Evolutionary conservation across 2,888 invertebrate genomes (phyloP).

Genomic region (Cheilosia soror): DNA sequence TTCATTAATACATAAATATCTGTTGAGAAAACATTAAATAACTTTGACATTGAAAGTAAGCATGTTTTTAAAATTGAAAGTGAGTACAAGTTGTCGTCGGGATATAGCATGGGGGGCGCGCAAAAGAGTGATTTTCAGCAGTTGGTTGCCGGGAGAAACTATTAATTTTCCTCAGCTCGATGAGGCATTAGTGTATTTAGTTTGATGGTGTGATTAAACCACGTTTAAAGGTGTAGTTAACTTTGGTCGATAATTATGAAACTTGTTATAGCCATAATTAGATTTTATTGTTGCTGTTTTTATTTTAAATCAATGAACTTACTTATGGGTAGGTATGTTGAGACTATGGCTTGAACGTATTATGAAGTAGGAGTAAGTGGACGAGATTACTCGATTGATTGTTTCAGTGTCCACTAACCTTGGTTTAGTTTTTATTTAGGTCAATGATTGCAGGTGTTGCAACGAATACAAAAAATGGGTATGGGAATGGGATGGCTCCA

Average conservation of each 20-base stretch:
- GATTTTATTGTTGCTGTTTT: background rate
- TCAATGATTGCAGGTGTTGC: background rate
- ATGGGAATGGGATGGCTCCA: conserved; percentile 1
- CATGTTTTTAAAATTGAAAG: conserved; percentile 67
- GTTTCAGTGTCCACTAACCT: background rate
- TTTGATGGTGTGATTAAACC: background rate
- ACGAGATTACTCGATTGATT: background rate
- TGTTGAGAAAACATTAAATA: conserved; percentile 58
- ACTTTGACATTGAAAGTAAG: conserved; percentile 73
- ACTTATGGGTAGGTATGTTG: conserved; percentile 24
- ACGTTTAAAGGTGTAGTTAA: background rate
- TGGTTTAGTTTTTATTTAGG: conserved; percentile 2
- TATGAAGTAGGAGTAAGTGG: background rate
- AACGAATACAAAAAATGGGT: background rate
- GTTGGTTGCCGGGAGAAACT: conserved; percentile 4
- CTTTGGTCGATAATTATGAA: conserved; percentile 1
- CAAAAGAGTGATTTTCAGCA: conserved; percentile 9
- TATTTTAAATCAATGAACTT: background rate
- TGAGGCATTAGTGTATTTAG: background rate
- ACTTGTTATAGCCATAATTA: background rate
- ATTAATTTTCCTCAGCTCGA: background rate
- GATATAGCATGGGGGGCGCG: conserved; percentile 19
- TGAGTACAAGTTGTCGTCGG: conserved; percentile 39
- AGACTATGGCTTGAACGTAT: background rate
- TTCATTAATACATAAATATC: conserved; percentile 15